Percentiles rank a stretch among this genome's conserved stretches.
Conservation (phyloP, 2,797 vertebrate species). For the Kryptopterus vitreolus region DNA sequence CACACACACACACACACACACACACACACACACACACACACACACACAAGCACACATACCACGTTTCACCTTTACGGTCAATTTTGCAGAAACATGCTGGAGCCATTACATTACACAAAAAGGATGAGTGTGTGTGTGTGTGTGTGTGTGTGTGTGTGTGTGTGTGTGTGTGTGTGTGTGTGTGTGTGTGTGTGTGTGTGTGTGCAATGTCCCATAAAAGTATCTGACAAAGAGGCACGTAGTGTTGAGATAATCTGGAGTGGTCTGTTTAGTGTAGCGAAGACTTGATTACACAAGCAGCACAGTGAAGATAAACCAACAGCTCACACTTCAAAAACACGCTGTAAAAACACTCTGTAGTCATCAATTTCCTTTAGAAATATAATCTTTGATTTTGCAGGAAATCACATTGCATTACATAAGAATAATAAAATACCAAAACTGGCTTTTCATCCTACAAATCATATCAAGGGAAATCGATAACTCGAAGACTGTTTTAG, state of each 20-base stretch:
- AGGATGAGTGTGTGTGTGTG: conserved; percentile 55
- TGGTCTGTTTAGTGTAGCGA: conserved; percentile 36
- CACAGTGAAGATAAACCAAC: conserved; percentile 29
- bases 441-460: neutral
- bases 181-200: conserved; percentile 25
- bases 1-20: conserved; percentile 12
- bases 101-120: conserved; percentile 15
- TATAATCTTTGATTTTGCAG: neutral
- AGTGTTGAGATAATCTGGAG: conserved; percentile 34
- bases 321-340: neutral
- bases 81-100: conserved; percentile 31
- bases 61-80: neutral
- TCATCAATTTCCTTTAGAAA: neutral
- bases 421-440: neutral
- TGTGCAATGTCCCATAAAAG: conserved; percentile 40
- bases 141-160: conserved; percentile 7
- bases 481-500: neutral
- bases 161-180: conserved; percentile 17
- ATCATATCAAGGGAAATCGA: neutral
- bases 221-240: conserved; percentile 28
- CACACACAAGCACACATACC: conserved; percentile 8
- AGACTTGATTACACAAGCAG: conserved; percentile 52
- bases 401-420: neutral
- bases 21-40: neutral
- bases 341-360: neutral